phyloP scores from a whole-genome alignment of 2,888 invertebrate species.

The Saturnia pavonia region DNA sequence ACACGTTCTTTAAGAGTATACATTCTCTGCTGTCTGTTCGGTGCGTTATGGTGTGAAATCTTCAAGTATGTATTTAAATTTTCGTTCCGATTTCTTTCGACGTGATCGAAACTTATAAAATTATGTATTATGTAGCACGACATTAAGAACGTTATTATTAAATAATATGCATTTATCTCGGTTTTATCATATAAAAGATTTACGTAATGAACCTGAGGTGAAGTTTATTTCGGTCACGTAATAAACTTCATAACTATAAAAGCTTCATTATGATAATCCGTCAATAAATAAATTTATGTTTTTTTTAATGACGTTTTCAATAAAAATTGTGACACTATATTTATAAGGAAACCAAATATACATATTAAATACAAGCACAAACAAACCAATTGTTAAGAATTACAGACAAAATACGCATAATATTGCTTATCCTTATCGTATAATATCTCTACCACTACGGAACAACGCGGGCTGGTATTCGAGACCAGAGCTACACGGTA shows the following conservation, averaged over 20 bases:
- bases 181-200: background rate
- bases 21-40: background rate
- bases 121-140: background rate
- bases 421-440: too few relatives aligned
- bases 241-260: background rate
- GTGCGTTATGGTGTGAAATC: constrained; percentile 5
- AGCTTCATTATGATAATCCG: background rate
- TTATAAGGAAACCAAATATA: background rate
- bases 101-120: background rate
- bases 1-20: background rate
- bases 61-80: background rate
- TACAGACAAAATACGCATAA: background rate
- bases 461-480: too few relatives aligned
- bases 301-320: background rate
- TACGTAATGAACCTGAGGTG: background rate
- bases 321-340: background rate
- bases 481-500: too few relatives aligned
- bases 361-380: background rate
- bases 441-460: too few relatives aligned
- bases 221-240: constrained; percentile 1
- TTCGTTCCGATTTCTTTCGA: background rate
- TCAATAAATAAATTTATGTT: background rate
- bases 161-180: background rate
- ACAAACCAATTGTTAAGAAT: background rate
- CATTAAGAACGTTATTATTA: background rate